Evolutionary conservation across 2,888 invertebrate species (phyloP).

Genomic region (Cheilosia variabilis): DNA sequence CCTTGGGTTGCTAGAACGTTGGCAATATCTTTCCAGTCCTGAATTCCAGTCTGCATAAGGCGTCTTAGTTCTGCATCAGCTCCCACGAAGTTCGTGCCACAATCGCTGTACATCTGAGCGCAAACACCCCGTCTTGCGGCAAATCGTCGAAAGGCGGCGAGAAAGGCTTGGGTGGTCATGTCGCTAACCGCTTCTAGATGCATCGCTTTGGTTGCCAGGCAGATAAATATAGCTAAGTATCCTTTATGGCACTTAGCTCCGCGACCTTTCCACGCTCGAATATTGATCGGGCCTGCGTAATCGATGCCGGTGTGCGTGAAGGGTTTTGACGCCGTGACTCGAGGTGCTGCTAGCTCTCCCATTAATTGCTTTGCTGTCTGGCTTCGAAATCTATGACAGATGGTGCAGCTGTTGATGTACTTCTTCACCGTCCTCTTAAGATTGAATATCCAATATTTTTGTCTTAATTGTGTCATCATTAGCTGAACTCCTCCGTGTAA

Average conservation of each 20-base stretch:
- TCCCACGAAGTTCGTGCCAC: conserved; percentile 78
- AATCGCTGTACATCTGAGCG: conserved; percentile 76
- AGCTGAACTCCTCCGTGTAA: background rate
- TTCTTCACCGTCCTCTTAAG: background rate
- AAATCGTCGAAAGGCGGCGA: conserved; percentile 77
- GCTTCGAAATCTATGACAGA: conserved; percentile 39
- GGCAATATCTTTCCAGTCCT: conserved; percentile 10
- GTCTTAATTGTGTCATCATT: background rate
- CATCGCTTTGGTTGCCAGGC: conserved; percentile 74
- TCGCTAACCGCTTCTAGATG: conserved; percentile 66
- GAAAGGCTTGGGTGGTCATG: conserved; percentile 75
- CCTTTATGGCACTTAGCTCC: conserved; percentile 72
- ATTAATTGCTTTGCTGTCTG: conserved; percentile 61
- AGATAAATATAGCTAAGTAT: conserved; percentile 77
- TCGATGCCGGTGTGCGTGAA: conserved; percentile 65
- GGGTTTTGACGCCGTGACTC: conserved; percentile 16
- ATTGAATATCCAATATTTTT: background rate
- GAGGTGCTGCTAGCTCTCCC: conserved; percentile 75
- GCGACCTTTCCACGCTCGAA: conserved; percentile 49
- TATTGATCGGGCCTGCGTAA: conserved; percentile 73
- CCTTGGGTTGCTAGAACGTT: conserved; percentile 8
- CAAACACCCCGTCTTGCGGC: conserved; percentile 76
- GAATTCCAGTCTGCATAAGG: background rate
- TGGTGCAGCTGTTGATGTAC: conserved; percentile 33
- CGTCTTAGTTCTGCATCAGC: conserved; percentile 66